Conservation (phyloP, 2,797 vertebrate species). For the Hephaestus fuliginosus region DNA sequence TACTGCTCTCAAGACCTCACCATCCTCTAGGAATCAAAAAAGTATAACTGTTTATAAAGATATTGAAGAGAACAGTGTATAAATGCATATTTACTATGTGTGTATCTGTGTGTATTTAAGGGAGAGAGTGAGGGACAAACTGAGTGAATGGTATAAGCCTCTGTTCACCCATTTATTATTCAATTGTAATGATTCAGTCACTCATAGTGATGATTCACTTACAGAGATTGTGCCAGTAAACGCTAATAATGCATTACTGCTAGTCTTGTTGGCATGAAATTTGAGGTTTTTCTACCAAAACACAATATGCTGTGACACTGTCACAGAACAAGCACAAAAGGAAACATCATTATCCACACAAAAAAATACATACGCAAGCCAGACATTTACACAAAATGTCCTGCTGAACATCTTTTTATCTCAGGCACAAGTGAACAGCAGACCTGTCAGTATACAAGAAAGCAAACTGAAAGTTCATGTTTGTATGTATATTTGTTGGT, state of each 20-base stretch:
- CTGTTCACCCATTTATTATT: constrained; percentile 22
- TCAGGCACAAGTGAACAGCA: constrained; percentile 11
- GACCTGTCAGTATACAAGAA: constrained; percentile 12
- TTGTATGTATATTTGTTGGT: constrained; percentile 24
- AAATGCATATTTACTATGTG: neutral
- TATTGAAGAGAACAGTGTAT: neutral
- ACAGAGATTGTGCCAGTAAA: constrained; percentile 30
- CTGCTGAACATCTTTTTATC: constrained; percentile 1
- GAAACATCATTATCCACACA: constrained; percentile 1
- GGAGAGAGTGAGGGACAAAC: neutral
- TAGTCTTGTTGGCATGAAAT: constrained; percentile 20
- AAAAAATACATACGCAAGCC: neutral
- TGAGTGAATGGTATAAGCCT: constrained; percentile 13
- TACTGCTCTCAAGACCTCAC: neutral
- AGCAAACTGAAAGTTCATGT: constrained; percentile 8
- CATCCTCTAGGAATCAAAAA: constrained; percentile 4
- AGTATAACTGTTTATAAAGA: neutral
- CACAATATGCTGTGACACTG: neutral
- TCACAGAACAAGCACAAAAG: neutral
- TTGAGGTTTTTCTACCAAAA: constrained; percentile 11
- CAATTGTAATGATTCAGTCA: constrained; percentile 41
- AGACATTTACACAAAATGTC: neutral
- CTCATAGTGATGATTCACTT: constrained; percentile 40
- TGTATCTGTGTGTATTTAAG: neutral
- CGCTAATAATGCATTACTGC: constrained; percentile 24